Percentiles rank a stretch among this genome's conserved stretches.
These are phyloP conservation scores for Brachycybe producta DNA, from an alignment of 2,888 invertebrate species.

Conservation along the genomic window DNA sequence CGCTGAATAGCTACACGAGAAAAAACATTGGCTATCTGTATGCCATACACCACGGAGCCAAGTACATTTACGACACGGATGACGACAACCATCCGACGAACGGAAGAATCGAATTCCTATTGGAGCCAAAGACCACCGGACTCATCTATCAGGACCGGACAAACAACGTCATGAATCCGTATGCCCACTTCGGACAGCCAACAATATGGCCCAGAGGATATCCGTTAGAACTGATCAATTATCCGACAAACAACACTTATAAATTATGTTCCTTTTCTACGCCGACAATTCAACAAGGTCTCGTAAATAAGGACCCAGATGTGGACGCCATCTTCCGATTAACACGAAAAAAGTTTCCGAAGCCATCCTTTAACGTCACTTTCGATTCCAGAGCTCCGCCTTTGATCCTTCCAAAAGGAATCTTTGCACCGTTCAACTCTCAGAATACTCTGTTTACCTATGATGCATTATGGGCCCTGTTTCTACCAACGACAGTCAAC, in stretches of 20 bases:
- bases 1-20: constrained; percentile 13
- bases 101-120: neutral
- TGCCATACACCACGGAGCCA: constrained; percentile 18
- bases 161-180: no score
- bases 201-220: no score
- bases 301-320: constrained; percentile 1
- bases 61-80: constrained; percentile 18
- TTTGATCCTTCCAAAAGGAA: neutral
- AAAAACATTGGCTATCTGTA: constrained; percentile 19
- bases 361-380: neutral
- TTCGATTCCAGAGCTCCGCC: neutral
- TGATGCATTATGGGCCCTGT: neutral
- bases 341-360: neutral
- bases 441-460: constrained; percentile 7
- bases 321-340: constrained; percentile 2
- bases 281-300: no score
- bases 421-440: constrained; percentile 7
- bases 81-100: constrained; percentile 14
- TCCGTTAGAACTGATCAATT: no score
- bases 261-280: no score
- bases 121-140: neutral
- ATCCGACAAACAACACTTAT: no score
- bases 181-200: no score
- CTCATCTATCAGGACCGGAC: constrained; percentile 2
- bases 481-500: neutral